Evolutionary conservation across 64 coral and sea anemone species (phyloP).

Genomic region (Montipora efflorescens): DNA sequence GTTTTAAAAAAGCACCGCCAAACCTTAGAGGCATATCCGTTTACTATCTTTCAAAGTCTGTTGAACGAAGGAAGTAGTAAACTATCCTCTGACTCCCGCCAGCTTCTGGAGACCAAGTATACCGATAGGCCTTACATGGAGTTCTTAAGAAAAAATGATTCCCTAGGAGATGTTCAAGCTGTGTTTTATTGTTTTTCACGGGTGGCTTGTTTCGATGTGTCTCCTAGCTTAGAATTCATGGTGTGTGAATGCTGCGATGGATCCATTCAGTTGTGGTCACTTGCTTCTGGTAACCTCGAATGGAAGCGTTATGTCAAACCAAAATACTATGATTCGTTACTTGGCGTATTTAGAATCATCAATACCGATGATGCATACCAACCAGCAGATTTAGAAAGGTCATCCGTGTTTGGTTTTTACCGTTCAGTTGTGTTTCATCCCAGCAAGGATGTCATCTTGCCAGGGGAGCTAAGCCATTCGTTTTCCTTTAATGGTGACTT

Average conservation of each 20-base stretch:
- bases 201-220: conserved; percentile 45
- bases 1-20: not conserved
- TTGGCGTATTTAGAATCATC: rapidly evolving
- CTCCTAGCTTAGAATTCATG: conserved; percentile 1
- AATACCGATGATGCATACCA: too few relatives aligned
- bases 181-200: not conserved
- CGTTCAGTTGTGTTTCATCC: too few relatives aligned
- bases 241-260: conserved; percentile 29
- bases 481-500: too few relatives aligned
- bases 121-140: not conserved
- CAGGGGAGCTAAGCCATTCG: too few relatives aligned
- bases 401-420: too few relatives aligned
- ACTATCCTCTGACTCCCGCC: not conserved
- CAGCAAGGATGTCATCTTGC: too few relatives aligned
- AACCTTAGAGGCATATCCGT: not conserved
- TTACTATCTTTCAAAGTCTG: not conserved
- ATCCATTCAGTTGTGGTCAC: conserved; percentile 20
- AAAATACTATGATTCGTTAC: too few relatives aligned
- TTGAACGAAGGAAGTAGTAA: conserved; percentile 10
- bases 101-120: conserved; percentile 1
- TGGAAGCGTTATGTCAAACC: not conserved
- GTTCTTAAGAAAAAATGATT: not conserved
- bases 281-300: not conserved
- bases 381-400: too few relatives aligned
- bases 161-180: not conserved